These are phyloP conservation scores for Ernsta delagoae DNA, from an alignment of 2,888 invertebrate genomes.

Conservation along the genomic window DNA sequence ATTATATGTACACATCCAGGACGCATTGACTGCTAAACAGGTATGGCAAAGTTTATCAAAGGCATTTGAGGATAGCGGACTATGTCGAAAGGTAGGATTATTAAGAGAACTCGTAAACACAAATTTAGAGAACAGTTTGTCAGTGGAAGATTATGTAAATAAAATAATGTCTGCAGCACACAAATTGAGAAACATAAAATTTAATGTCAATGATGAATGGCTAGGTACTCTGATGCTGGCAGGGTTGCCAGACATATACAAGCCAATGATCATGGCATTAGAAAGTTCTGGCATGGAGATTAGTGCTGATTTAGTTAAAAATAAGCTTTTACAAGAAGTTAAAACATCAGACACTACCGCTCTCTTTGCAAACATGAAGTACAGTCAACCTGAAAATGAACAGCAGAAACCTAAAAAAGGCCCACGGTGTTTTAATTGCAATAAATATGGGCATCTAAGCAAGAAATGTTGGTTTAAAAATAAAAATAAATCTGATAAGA, in stretches of 20 bases:
- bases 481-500: neutral
- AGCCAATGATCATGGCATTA: neutral
- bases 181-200: neutral
- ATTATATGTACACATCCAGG: neutral
- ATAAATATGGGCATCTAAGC: neutral
- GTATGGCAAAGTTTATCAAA: neutral
- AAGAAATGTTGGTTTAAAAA: too few species aligned
- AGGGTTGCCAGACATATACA: neutral
- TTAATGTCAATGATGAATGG: neutral
- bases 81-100: neutral
- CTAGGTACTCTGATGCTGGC: neutral
- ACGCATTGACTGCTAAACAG: neutral
- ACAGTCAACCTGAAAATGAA: too few species aligned
- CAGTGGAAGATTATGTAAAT: neutral
- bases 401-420: too few species aligned
- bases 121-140: neutral
- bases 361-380: neutral
- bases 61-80: neutral
- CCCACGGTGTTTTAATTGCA: neutral
- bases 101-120: neutral
- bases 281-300: neutral
- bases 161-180: neutral
- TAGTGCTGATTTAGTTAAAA: slow-evolving; percentile 1
- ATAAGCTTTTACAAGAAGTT: neutral
- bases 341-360: neutral